Conservation (phyloP, 2,797 vertebrate species). For the Fratercula arctica region DNA sequence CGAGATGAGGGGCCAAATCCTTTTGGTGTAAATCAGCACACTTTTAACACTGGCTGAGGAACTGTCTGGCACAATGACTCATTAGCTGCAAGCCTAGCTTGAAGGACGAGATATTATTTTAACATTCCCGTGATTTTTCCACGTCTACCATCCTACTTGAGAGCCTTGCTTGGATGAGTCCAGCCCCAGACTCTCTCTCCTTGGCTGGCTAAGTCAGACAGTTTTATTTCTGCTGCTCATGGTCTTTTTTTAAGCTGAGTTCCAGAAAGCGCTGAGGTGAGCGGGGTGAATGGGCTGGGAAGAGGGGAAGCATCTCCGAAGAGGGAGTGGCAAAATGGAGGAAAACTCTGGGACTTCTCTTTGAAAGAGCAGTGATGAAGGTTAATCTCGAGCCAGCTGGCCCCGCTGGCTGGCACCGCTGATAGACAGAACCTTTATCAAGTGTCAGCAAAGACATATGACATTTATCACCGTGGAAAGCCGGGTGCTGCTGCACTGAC, state of each 20-base stretch:
- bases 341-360: slow-evolving; percentile 17
- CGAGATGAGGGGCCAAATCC: not conserved
- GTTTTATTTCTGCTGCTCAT: slow-evolving; percentile 12
- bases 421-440: slow-evolving; percentile 71
- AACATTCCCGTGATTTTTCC: not conserved
- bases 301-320: not conserved
- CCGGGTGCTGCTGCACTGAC: slow-evolving; percentile 35
- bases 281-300: not conserved
- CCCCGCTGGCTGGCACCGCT: not conserved
- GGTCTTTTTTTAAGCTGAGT: slow-evolving; percentile 13
- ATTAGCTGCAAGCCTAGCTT: not conserved
- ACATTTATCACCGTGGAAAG: slow-evolving; percentile 70
- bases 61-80: not conserved
- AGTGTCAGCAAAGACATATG: slow-evolving; percentile 71
- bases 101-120: not conserved
- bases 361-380: not conserved
- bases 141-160: not conserved
- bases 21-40: not conserved
- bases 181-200: not conserved
- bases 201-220: not conserved
- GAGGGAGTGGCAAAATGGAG: not conserved
- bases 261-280: slow-evolving; percentile 23
- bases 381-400: slow-evolving; percentile 40
- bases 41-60: not conserved
- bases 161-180: not conserved